Evolutionary conservation across 2,113 vertebrate genomes (phyloP), one percentile per base, ranked within the genome.

Genomic region (Datnioides undecimradiatus): DNA sequence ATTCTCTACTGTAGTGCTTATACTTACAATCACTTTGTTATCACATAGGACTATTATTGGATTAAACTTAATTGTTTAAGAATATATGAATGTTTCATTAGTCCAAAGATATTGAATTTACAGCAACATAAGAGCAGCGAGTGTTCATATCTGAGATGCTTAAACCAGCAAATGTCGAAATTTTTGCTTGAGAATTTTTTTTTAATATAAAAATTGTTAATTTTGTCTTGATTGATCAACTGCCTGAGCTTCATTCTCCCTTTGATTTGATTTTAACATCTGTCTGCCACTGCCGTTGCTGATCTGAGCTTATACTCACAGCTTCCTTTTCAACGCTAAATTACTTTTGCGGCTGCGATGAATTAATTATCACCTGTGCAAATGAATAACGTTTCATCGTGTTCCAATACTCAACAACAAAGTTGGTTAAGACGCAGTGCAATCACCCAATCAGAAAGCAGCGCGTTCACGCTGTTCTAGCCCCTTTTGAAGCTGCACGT

Each of bases 321-420:
- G 57, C 41, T 73, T 81, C 29, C 25, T 63, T 60, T 48, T 33
- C 52, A 3, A 16, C 25, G 60, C 27, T 57, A 33, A 71, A 69
- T 54, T 73, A 62, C 73, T 31, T 63, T 58, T 13, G 23, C 13
- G 25, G 68, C 46, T 51, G 64, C 41, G 8, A 31, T 21, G 11
- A 80, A 78, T 83, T 70, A 74, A 83, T 83, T 78, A 79, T 60
- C 72, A 41, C 17, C 11, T 13, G 4, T 4, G 49, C 38, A 70
- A 76, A 76, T 69, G 31, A 82, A 76, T 54, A 62, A 72, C 66
- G 54, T 68, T 82, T 72, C 55, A 72, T 74, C 66, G 34, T 23
- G 40, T 46, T 64, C 48, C 41, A 13, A 43, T 46, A 29, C 55
- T 40, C 23, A 46, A 64, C 58, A 21, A 74, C 33, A 54, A 54